A percentile compares a stretch with the other conserved stretches of the same genome.
phyloP scores from a whole-genome alignment of 2,888 invertebrate species.

The Leucophenga maculata region DNA sequence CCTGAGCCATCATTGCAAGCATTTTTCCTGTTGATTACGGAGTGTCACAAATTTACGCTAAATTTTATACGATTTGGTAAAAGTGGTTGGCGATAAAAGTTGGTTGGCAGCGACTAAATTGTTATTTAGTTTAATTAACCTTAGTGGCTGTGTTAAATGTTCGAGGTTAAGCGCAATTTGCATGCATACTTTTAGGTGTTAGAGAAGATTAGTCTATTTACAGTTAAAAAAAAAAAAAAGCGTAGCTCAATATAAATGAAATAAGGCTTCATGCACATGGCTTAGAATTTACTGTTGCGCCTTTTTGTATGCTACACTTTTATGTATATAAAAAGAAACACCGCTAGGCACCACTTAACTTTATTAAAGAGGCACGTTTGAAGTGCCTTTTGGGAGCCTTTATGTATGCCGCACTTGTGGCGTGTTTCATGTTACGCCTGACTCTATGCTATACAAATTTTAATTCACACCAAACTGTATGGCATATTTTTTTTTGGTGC shows the following conservation, averaged over 20 bases:
- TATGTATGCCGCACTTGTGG: constrained; percentile 8
- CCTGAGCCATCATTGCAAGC: neutral
- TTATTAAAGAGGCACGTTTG: constrained; percentile 15
- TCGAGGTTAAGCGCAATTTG: constrained; percentile 23
- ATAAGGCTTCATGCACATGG: too few species aligned
- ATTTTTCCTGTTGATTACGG: too few species aligned
- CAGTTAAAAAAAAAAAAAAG: too few species aligned
- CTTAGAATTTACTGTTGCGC: neutral
- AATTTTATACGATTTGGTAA: too few species aligned
- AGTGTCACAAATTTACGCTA: neutral
- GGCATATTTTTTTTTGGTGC: neutral
- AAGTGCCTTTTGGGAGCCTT: constrained; percentile 1
- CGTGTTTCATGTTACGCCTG: constrained; percentile 15
- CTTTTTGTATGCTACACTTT: neutral
- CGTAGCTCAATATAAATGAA: too few species aligned
- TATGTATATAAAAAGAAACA: neutral
- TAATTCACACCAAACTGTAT: neutral
- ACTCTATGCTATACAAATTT: neutral
- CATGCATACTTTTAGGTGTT: constrained; percentile 1
- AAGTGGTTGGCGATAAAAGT: too few species aligned
- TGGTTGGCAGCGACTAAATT: neutral
- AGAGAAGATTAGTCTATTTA: neutral
- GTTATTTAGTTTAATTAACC: constrained; percentile 53
- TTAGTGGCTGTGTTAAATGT: constrained; percentile 50
- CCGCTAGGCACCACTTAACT: constrained; percentile 13